Conservation (phyloP, 30 jellyfish, hydroid and myxozoan species). For the Rhopilema esculentum region DNA sequence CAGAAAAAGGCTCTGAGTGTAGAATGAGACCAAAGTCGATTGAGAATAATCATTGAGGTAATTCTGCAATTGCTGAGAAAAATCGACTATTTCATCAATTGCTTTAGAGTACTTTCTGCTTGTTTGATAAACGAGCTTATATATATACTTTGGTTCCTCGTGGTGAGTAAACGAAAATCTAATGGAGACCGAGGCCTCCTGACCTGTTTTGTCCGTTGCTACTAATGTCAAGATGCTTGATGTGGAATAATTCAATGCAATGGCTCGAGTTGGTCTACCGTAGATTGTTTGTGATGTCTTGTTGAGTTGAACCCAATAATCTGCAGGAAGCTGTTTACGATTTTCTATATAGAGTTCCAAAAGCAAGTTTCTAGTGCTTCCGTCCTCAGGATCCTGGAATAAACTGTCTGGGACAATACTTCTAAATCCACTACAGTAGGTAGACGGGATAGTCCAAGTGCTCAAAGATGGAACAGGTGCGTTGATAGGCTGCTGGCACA, state of each 20-base stretch:
- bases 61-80: slow-evolving; percentile 3
- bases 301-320: slow-evolving; percentile 83
- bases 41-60: slow-evolving; percentile 35
- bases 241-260: slow-evolving; percentile 8
- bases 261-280: slow-evolving; percentile 69
- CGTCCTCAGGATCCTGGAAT: slow-evolving; percentile 93
- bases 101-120: background rate
- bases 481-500: slow-evolving; percentile 67
- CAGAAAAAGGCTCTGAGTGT: slow-evolving; percentile 8
- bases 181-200: slow-evolving; percentile 46
- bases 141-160: slow-evolving; percentile 67
- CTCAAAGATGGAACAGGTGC: slow-evolving; percentile 77
- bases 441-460: slow-evolving; percentile 62
- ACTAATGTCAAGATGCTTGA: slow-evolving; percentile 1
- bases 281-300: slow-evolving; percentile 46
- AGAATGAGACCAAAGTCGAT: slow-evolving; percentile 50
- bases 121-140: slow-evolving; percentile 32
- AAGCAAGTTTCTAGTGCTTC: slow-evolving; percentile 75
- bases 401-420: slow-evolving; percentile 63
- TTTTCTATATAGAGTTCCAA: slow-evolving; percentile 29
- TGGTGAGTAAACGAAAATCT: slow-evolving; percentile 38
- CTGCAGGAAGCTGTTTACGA: slow-evolving; percentile 20
- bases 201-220: slow-evolving; percentile 87
- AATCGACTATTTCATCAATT: slow-evolving; percentile 35
- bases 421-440: slow-evolving; percentile 85